Evolutionary conservation across 2,888 invertebrate species (phyloP).

Genomic region (Caenorhabditis auriculariae): DNA sequence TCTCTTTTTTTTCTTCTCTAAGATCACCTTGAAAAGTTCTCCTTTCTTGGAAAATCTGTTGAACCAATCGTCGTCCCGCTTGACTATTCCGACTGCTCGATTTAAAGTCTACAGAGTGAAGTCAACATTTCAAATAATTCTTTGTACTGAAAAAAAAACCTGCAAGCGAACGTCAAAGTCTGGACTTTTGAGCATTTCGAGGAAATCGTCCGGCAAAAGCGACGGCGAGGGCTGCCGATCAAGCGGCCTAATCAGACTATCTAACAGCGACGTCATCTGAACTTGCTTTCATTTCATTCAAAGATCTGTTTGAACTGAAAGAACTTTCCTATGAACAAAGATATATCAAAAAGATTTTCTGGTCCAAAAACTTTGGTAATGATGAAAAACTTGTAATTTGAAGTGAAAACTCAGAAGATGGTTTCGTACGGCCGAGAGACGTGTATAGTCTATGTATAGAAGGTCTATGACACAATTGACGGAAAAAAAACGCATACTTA

Average conservation of each 20-base stretch:
- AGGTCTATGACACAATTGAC: too few relatives aligned
- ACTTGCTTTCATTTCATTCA: too few relatives aligned
- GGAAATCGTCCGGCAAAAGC: constrained; percentile 39
- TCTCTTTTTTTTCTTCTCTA: not conserved
- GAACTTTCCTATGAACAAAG: too few relatives aligned
- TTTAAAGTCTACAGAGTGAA: constrained; percentile 35
- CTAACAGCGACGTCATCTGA: constrained; percentile 23
- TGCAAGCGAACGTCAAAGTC: constrained; percentile 44
- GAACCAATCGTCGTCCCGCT: constrained; percentile 45
- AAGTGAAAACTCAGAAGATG: too few relatives aligned
- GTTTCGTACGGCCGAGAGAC: too few relatives aligned
- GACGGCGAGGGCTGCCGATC: constrained; percentile 37
- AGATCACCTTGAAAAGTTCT: constrained; percentile 30
- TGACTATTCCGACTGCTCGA: constrained; percentile 31
- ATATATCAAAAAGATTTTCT: too few relatives aligned
- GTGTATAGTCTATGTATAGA: too few relatives aligned
- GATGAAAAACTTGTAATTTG: too few relatives aligned
- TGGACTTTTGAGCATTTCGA: constrained; percentile 30
- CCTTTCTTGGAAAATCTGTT: constrained; percentile 38
- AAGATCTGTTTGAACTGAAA: too few relatives aligned
- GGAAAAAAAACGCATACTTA: too few relatives aligned
- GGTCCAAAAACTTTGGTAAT: too few relatives aligned
- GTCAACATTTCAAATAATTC: not conserved
- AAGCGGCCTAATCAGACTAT: constrained; percentile 7
- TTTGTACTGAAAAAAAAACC: constrained; percentile 9